A percentile compares a stretch with the other conserved stretches of the same genome.
These are phyloP conservation scores for Pasiphila rectangulata DNA, from an alignment of 2,888 invertebrate genomes.

Conservation along the genomic window DNA sequence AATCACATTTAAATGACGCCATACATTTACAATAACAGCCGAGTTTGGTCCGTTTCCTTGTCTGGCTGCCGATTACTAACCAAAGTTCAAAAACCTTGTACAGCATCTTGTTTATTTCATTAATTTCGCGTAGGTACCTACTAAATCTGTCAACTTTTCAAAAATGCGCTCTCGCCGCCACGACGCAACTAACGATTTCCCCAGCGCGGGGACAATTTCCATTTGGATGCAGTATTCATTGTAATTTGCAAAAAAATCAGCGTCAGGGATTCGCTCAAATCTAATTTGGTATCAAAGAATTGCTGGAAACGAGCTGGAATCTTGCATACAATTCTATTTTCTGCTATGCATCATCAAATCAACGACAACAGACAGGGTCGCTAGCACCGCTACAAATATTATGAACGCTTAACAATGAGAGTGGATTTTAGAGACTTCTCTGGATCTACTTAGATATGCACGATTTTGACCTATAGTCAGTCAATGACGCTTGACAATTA, in stretches of 20 bases:
- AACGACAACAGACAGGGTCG: constrained; percentile 35
- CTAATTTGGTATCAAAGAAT: constrained; percentile 31
- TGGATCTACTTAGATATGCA: constrained; percentile 4
- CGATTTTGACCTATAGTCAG: constrained; percentile 23
- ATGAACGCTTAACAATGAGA: constrained; percentile 18
- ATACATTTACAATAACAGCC: constrained; percentile 21
- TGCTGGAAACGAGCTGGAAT: constrained; percentile 29
- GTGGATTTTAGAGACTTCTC: constrained; percentile 8
- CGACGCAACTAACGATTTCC: constrained; percentile 9
- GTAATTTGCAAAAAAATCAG: constrained; percentile 25
- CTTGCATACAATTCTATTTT: constrained; percentile 37
- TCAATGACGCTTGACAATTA: constrained; percentile 17
- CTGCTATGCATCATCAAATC: constrained; percentile 32
- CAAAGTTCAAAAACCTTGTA: constrained; percentile 27
- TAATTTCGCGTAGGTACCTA: not conserved
- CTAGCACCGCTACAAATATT: constrained; percentile 29
- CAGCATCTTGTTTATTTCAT: constrained; percentile 8
- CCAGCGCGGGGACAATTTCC: constrained; percentile 10
- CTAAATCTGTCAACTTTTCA: constrained; percentile 20
- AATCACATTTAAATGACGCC: constrained; percentile 27
- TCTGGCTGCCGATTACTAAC: constrained; percentile 21
- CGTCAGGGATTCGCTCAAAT: constrained; percentile 25
- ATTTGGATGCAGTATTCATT: constrained; percentile 17
- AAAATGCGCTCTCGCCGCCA: not conserved
- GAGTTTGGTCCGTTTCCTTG: constrained; percentile 21